Evolutionary conservation across 2,888 invertebrate genomes (phyloP).

Genomic region (Noctuana brunneofusca): DNA sequence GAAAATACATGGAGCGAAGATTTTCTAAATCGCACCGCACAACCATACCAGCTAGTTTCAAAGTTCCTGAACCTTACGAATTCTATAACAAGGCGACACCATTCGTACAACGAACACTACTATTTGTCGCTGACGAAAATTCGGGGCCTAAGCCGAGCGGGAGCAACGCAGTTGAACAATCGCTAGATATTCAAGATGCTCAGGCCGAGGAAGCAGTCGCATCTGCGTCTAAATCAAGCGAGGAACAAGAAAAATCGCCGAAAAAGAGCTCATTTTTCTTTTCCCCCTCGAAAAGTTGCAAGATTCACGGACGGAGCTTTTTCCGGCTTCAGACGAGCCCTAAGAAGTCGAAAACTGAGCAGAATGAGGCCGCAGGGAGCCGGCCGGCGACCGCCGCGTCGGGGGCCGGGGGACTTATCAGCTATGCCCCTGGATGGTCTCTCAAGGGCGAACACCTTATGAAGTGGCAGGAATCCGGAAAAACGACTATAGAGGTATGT

Average conservation of each 20-base stretch:
- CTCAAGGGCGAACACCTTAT: conserved; percentile 84
- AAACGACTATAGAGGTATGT: conserved; percentile 82
- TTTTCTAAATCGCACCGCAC: conserved; percentile 75
- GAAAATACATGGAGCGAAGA: conserved; percentile 81
- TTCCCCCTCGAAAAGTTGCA: conserved; percentile 79
- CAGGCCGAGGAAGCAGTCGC: conserved; percentile 50
- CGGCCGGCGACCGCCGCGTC: conserved; percentile 47
- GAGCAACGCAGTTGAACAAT: conserved; percentile 42
- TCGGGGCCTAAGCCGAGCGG: conserved; percentile 67
- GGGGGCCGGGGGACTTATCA: conserved; percentile 75
- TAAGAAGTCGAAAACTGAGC: conserved; percentile 74
- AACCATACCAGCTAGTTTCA: conserved; percentile 75
- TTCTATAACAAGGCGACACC: conserved; percentile 80
- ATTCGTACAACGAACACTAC: conserved; percentile 75
- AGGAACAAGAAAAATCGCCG: conserved; percentile 77
- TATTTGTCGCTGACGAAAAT: conserved; percentile 76
- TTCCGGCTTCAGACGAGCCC: conserved; percentile 80
- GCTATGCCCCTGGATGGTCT: conserved; percentile 85
- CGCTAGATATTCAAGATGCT: conserved; percentile 43
- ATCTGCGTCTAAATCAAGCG: conserved; percentile 62
- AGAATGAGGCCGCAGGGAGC: conserved; percentile 48
- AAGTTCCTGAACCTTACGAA: conserved; percentile 74
- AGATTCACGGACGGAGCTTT: conserved; percentile 76
- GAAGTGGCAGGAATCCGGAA: conserved; percentile 84
- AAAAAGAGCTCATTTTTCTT: conserved; percentile 81